phyloP scores from a whole-genome alignment of 2,888 invertebrate species.

The Drosophila leonis region DNA sequence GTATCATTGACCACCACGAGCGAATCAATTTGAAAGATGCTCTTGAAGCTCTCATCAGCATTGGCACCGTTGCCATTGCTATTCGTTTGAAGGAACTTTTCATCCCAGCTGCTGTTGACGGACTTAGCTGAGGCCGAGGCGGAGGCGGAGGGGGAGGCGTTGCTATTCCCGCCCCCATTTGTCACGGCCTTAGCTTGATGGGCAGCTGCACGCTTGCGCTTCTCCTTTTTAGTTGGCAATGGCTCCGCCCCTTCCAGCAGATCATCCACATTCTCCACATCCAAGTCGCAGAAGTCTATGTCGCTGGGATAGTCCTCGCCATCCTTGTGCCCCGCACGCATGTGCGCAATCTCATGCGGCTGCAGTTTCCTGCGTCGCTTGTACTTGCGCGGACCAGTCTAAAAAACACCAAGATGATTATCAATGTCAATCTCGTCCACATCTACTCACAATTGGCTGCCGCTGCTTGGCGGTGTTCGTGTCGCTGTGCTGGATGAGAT shows the following conservation, averaged over 20 bases:
- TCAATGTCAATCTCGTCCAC: not conserved
- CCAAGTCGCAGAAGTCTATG: conserved; percentile 84
- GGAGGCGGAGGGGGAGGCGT: not conserved
- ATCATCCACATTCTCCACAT: conserved; percentile 85
- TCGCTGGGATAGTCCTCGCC: conserved; percentile 79
- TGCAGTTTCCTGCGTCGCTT: conserved; percentile 92
- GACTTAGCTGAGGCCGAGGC: conserved; percentile 54
- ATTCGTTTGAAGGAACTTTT: conserved; percentile 77
- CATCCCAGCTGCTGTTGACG: conserved; percentile 72
- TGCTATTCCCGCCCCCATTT: conserved; percentile 28
- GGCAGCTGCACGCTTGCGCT: conserved; percentile 53
- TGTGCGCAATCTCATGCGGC: conserved; percentile 87
- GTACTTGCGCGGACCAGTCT: conserved; percentile 92
- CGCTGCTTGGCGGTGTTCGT: conserved; percentile 93
- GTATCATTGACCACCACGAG: conserved; percentile 80
- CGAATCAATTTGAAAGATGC: conserved; percentile 86
- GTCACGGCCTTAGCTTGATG: conserved; percentile 24
- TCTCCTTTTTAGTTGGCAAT: conserved; percentile 48
- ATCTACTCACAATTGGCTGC: conserved; percentile 89
- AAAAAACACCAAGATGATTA: conserved; percentile 8
- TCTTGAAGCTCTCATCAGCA: conserved; percentile 85
- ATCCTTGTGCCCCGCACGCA: conserved; percentile 77
- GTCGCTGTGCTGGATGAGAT: conserved; percentile 94
- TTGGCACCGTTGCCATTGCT: conserved; percentile 24
- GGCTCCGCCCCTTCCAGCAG: conserved; percentile 80